Conservation (phyloP, 2,113 vertebrate genomes). For the Arizona elegans region DNA sequence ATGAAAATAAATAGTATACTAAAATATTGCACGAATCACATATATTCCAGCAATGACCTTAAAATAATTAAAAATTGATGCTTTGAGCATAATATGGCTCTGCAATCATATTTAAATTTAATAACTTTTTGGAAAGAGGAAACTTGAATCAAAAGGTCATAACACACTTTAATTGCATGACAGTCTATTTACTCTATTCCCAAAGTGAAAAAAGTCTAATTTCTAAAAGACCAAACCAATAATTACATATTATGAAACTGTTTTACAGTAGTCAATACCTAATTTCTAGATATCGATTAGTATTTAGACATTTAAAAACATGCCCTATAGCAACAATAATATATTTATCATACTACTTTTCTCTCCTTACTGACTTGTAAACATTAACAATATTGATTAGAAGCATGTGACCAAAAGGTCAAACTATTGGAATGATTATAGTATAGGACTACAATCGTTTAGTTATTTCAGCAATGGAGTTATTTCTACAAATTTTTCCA, state of each 20-base stretch:
- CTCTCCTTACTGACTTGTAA: constrained; percentile 77
- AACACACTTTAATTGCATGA: constrained; percentile 76
- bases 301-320: constrained; percentile 88
- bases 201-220: constrained; percentile 83
- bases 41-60: constrained; percentile 76
- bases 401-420: constrained; percentile 84
- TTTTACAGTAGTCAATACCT: constrained; percentile 90
- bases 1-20: constrained; percentile 43
- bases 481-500: constrained; percentile 45
- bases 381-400: constrained; percentile 86
- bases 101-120: constrained; percentile 77
- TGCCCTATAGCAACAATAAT: constrained; percentile 79
- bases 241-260: constrained; percentile 92
- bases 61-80: constrained; percentile 85
- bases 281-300: constrained; percentile 96
- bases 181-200: constrained; percentile 78
- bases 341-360: constrained; percentile 74
- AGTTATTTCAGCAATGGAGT: constrained; percentile 45
- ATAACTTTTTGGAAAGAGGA: constrained; percentile 68
- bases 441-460: constrained; percentile 67
- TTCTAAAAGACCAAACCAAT: constrained; percentile 96
- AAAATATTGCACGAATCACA: constrained; percentile 60
- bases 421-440: constrained; percentile 84
- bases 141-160: constrained; percentile 72
- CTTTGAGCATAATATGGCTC: constrained; percentile 69